Conservation (phyloP, 2,888 invertebrate species). For the Formica aserva region DNA sequence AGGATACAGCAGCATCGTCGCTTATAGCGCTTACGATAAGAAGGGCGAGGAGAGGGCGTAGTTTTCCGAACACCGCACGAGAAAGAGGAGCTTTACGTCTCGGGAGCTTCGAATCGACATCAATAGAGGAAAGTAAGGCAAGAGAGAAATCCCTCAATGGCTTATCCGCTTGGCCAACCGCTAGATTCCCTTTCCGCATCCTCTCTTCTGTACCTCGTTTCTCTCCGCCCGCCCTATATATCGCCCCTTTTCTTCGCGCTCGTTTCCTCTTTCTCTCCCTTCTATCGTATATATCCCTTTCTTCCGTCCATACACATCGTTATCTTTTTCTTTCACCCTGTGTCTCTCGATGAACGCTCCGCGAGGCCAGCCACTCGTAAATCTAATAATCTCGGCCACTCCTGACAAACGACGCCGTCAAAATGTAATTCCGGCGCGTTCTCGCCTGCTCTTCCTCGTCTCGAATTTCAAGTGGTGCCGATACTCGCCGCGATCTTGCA, state of each 20-base stretch:
- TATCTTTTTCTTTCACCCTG: constrained; percentile 50
- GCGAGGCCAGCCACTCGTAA: constrained; percentile 82
- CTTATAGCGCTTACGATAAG: constrained; percentile 31
- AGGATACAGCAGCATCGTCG: not conserved
- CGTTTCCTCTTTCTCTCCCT: constrained; percentile 34
- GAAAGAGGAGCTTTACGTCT: constrained; percentile 66
- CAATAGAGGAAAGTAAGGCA: constrained; percentile 68
- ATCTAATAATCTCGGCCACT: constrained; percentile 84
- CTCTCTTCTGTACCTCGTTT: constrained; percentile 49
- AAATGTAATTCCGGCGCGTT: constrained; percentile 83
- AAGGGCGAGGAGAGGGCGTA: not conserved
- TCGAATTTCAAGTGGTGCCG: constrained; percentile 80
- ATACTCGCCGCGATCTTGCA: constrained; percentile 54
- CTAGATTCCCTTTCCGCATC: constrained; percentile 58
- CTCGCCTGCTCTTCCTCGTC: constrained; percentile 68
- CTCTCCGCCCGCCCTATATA: constrained; percentile 32
- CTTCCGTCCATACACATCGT: constrained; percentile 56
- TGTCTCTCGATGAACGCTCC: constrained; percentile 71
- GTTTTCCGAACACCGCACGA: constrained; percentile 36
- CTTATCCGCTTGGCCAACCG: constrained; percentile 78
- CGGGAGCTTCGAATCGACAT: constrained; percentile 71
- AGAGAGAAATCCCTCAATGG: constrained; percentile 77
- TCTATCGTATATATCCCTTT: constrained; percentile 10
- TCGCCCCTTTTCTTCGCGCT: constrained; percentile 28
- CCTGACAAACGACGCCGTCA: constrained; percentile 85